These are phyloP conservation scores for Sebastes umbrosus DNA, from an alignment of 2,797 vertebrate genomes.

Conservation along the genomic window DNA sequence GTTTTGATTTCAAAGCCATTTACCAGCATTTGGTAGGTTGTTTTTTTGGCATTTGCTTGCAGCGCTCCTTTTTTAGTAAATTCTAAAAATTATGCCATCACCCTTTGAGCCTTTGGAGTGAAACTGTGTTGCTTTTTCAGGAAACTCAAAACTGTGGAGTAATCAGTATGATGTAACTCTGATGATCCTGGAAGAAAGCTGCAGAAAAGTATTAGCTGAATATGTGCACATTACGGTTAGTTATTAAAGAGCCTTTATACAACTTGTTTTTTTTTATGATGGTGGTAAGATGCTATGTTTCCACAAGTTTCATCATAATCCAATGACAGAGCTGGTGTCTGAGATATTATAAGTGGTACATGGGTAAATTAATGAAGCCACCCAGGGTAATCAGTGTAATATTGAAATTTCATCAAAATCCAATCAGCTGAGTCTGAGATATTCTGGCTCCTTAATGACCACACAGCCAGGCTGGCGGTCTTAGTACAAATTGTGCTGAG, in stretches of 20 bases:
- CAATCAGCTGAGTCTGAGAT: slow-evolving; percentile 60
- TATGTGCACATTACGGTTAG: background rate
- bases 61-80: background rate
- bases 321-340: slow-evolving; percentile 32
- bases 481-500: slow-evolving; percentile 40
- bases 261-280: background rate
- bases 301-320: slow-evolving; percentile 37
- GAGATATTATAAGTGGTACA: slow-evolving; percentile 48
- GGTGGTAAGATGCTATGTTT: slow-evolving; percentile 4
- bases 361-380: slow-evolving; percentile 66
- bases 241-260: background rate
- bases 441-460: slow-evolving; percentile 57
- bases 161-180: slow-evolving; percentile 20
- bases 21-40: background rate
- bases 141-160: slow-evolving; percentile 1
- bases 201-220: background rate
- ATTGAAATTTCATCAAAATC: slow-evolving; percentile 72
- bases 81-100: background rate
- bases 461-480: slow-evolving; percentile 43
- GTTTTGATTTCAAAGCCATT: background rate
- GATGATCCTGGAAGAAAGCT: slow-evolving; percentile 13
- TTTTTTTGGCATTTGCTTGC: background rate
- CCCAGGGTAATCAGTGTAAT: slow-evolving; percentile 62
- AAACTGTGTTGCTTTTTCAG: slow-evolving; percentile 1
- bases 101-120: background rate